These are phyloP conservation scores for Oncorhynchus kisutch DNA, from an alignment of 2,113 vertebrate genomes.

Conservation along the genomic window DNA sequence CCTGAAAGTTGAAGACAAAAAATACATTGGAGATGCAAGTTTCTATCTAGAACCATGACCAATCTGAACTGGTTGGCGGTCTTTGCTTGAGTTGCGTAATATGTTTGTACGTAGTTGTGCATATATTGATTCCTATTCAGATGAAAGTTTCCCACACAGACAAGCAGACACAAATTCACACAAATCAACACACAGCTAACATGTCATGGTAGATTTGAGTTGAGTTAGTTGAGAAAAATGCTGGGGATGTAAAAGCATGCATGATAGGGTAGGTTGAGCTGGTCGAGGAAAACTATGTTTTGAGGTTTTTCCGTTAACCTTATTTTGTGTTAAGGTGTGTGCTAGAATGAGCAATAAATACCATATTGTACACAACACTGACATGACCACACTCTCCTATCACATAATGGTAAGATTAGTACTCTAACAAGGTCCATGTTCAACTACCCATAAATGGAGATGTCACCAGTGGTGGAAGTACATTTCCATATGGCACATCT, in stretches of 20 bases:
- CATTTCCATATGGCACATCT: constrained; percentile 52
- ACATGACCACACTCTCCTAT: constrained; percentile 16
- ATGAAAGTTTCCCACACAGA: not conserved
- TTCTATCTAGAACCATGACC: constrained; percentile 29
- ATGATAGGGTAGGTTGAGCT: constrained; percentile 13
- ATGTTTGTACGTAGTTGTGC: constrained; percentile 32
- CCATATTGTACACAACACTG: constrained; percentile 45
- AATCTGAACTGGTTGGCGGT: constrained; percentile 13
- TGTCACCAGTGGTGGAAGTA: constrained; percentile 38
- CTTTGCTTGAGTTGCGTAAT: constrained; percentile 37
- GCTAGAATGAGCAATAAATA: constrained; percentile 78
- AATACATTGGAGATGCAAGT: constrained; percentile 46
- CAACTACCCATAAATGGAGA: constrained; percentile 11
- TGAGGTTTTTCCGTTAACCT: constrained; percentile 33
- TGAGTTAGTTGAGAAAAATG: no score
- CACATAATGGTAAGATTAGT: constrained; percentile 13
- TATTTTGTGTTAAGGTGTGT: constrained; percentile 47
- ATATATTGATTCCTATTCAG: constrained; percentile 6
- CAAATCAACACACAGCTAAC: constrained; percentile 16
- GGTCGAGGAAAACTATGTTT: constrained; percentile 38
- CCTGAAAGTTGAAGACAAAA: constrained; percentile 31
- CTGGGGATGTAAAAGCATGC: not conserved
- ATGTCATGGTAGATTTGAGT: constrained; percentile 5
- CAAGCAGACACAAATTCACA: not conserved
- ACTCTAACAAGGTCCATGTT: not conserved